Conservation (phyloP, 2,797 vertebrate genomes). For the Gymnothorax reevesii region DNA sequence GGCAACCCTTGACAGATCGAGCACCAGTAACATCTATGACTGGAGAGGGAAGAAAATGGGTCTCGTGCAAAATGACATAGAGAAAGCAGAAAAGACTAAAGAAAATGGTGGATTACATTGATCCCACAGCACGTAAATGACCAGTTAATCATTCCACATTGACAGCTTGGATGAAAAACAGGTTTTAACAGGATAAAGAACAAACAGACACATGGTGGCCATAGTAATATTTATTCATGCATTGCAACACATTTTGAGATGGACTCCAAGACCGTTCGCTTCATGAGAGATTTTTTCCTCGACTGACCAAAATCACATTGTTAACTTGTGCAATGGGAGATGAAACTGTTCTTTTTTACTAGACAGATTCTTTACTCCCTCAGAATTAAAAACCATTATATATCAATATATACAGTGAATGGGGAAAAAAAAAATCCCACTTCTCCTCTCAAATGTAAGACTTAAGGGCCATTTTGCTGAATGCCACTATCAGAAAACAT, state of each 20-base stretch:
- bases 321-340: not conserved
- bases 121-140: too few relatives aligned
- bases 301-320: not conserved
- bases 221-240: too few relatives aligned
- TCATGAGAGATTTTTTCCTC: not conserved
- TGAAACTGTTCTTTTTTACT: constrained; percentile 1
- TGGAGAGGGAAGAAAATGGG: not conserved
- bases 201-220: too few relatives aligned
- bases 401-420: not conserved
- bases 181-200: too few relatives aligned
- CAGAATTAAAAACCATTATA: not conserved
- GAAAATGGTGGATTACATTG: not conserved
- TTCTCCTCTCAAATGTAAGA: not conserved
- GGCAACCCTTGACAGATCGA: not conserved
- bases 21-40: not conserved
- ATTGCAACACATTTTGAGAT: too few relatives aligned
- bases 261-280: too few relatives aligned
- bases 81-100: not conserved
- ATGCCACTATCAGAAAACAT: not conserved
- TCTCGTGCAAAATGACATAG: not conserved
- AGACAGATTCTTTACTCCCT: constrained; percentile 2
- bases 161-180: too few relatives aligned
- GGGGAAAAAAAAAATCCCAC: not conserved
- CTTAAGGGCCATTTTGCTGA: not conserved
- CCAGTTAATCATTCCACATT: too few relatives aligned